These are phyloP conservation scores for Heteromurus nitidus DNA, from an alignment of 2,888 invertebrate species.

Conservation along the genomic window DNA sequence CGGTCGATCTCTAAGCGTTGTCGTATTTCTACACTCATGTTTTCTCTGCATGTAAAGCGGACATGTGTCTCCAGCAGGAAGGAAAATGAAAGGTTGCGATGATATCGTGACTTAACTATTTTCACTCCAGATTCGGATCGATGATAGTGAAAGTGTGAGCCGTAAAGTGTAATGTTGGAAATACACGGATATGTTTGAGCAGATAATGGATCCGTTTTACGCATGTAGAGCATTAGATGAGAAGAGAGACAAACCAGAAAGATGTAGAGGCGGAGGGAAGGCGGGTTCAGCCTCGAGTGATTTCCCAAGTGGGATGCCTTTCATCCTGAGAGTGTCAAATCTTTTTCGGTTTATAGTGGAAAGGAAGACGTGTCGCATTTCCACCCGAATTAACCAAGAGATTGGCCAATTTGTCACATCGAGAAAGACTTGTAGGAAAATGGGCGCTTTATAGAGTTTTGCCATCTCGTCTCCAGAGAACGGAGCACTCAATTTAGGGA, in stretches of 20 bases:
- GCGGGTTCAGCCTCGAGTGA: constrained; percentile 67
- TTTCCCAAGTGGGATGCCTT: constrained; percentile 73
- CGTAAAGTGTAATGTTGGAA: constrained; percentile 26
- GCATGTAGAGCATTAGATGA: constrained; percentile 67
- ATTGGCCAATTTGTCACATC: constrained; percentile 74
- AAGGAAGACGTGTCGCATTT: constrained; percentile 73
- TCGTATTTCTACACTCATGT: not conserved
- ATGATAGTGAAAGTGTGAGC: constrained; percentile 62
- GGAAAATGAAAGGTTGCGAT: not conserved
- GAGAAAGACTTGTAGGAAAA: constrained; percentile 70
- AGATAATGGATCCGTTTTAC: constrained; percentile 72
- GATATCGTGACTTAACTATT: not conserved
- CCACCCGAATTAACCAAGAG: constrained; percentile 74
- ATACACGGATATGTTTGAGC: constrained; percentile 63
- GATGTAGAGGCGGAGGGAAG: constrained; percentile 68
- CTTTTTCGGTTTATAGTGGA: constrained; percentile 71
- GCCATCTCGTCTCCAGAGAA: constrained; percentile 69
- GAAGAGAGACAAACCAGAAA: constrained; percentile 55
- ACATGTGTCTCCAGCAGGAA: too few relatives aligned
- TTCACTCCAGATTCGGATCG: constrained; percentile 46
- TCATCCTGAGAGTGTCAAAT: constrained; percentile 73
- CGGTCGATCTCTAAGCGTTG: not conserved
- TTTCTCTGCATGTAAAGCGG: not conserved
- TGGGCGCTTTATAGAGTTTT: constrained; percentile 73
- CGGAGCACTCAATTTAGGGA: constrained; percentile 67